A percentile compares a stretch with the other conserved stretches of the same genome.
phyloP scores from a whole-genome alignment of 2,888 invertebrate species.

The Notodonta ziczac region DNA sequence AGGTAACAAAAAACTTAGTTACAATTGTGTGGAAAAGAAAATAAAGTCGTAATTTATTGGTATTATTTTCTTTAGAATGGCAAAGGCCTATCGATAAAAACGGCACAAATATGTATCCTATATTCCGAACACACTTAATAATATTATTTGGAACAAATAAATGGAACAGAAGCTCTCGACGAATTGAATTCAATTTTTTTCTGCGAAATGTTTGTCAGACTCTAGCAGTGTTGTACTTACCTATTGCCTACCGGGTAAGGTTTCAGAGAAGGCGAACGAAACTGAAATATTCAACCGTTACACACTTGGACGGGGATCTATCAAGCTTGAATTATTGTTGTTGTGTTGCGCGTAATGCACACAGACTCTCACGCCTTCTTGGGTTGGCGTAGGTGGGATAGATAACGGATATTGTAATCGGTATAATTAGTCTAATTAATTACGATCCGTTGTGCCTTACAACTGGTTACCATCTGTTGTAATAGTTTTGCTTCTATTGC shows the following conservation, averaged over 20 bases:
- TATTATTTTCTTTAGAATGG: not conserved
- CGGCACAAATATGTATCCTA: not conserved
- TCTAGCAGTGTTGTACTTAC: constrained; percentile 13
- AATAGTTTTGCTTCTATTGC: too few species aligned
- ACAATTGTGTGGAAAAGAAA: not conserved
- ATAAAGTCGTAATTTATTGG: not conserved
- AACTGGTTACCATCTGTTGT: too few species aligned
- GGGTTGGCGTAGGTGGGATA: too few species aligned
- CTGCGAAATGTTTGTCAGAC: constrained; percentile 19
- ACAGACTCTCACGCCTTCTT: too few species aligned
- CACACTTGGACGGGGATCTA: too few species aligned
- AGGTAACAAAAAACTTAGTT: not conserved
- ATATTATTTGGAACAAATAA: constrained; percentile 11
- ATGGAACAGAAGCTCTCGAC: constrained; percentile 16
- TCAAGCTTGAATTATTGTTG: too few species aligned
- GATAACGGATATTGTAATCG: too few species aligned
- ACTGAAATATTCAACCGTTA: not conserved
- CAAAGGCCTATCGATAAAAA: not conserved
- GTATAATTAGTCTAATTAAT: too few species aligned
- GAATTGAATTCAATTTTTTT: constrained; percentile 29
- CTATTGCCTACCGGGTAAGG: constrained; percentile 3
- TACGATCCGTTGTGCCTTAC: too few species aligned
- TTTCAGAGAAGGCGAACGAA: constrained; percentile 5
- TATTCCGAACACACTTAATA: not conserved
- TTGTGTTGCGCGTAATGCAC: too few species aligned